Evolutionary conservation across 2,113 vertebrate genomes (phyloP).

Genomic region (Rhineura floridana): DNA sequence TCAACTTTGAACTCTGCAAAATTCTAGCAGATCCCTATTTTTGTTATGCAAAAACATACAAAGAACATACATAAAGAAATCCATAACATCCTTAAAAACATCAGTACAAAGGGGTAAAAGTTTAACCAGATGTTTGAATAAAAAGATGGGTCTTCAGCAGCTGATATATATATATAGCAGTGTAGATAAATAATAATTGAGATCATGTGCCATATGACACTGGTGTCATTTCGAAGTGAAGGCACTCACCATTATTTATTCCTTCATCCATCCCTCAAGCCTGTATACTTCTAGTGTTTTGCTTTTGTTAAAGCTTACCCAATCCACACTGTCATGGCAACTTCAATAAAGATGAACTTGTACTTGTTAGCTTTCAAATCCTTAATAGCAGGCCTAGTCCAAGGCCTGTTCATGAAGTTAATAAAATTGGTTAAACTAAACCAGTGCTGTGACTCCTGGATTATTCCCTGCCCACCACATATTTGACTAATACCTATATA

Average conservation of each 20-base stretch:
- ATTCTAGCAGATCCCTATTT: too few species aligned
- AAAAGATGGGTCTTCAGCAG: too few species aligned
- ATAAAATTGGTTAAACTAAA: background rate
- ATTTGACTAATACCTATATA: background rate
- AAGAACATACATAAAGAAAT: too few species aligned
- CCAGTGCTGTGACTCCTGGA: background rate
- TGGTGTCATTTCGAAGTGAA: background rate
- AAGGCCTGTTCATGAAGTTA: background rate
- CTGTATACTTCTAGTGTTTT: background rate
- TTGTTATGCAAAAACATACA: too few species aligned
- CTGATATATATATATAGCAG: too few species aligned
- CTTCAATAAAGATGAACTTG: background rate
- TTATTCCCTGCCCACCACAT: background rate
- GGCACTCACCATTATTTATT: background rate
- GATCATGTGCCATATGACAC: background rate
- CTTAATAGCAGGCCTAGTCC: background rate
- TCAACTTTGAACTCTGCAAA: too few species aligned
- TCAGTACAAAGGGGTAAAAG: too few species aligned
- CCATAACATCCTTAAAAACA: too few species aligned
- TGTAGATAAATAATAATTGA: constrained; percentile 1
- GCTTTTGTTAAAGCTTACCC: background rate
- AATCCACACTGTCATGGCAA: background rate
- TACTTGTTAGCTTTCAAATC: background rate
- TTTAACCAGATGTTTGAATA: too few species aligned
- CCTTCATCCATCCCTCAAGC: background rate